Base-by-base conservation (phyloP, 1,140 invertebrate genomes). In the Alviniconcha marisindica region DNA sequence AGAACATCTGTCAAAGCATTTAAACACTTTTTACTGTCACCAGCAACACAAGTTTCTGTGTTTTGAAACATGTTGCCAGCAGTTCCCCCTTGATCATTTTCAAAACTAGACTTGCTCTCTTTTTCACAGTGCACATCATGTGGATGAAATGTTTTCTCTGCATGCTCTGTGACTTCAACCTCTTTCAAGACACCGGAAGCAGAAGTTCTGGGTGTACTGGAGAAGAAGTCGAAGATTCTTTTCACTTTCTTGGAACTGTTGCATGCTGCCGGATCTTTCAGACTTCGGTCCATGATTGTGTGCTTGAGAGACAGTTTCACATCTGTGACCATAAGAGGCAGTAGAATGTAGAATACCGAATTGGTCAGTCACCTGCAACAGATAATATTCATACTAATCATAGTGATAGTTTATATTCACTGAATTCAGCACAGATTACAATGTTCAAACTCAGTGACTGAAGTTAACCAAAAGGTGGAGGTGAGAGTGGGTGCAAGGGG, bases 141-240 rank as follows among this genome's bases (percentile, higher is more conserved):
- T n/a, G n/a, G n/a, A n/a, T n/a, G n/a, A n/a, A n/a, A n/a, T n/a
- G n/a, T n/a, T n/a, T n/a, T n/a, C n/a, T n/a, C n/a, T n/a, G n/a
- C n/a, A n/a, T n/a, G n/a, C n/a, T n/a, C n/a, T n/a, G n/a, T n/a
- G n/a, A n/a, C n/a, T n/a, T n/a, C n/a, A n/a, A n/a, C n/a, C n/a
- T n/a, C n/a, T n/a, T n/a, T n/a, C n/a, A n/a, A n/a, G n/a, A n/a
- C n/a, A n/a, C n/a, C n/a, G n/a, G n/a, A n/a, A n/a, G n/a, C n/a
- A n/a, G n/a, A n/a, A n/a, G n/a, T n/a, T 44, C 56, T 80, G 15
- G 56, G 28, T n/a, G 56, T 40, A 31, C 56, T 36, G 1, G 78
- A 60, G 31, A 60, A 80, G 40, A 80, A 80, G 42, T 66, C 60
- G 14, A 60, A 21, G 78, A 80, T 63, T 38, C 78, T 60, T 44